Conservation (phyloP, 2,113 vertebrate genomes). For the Epinephelus lanceolatus region DNA sequence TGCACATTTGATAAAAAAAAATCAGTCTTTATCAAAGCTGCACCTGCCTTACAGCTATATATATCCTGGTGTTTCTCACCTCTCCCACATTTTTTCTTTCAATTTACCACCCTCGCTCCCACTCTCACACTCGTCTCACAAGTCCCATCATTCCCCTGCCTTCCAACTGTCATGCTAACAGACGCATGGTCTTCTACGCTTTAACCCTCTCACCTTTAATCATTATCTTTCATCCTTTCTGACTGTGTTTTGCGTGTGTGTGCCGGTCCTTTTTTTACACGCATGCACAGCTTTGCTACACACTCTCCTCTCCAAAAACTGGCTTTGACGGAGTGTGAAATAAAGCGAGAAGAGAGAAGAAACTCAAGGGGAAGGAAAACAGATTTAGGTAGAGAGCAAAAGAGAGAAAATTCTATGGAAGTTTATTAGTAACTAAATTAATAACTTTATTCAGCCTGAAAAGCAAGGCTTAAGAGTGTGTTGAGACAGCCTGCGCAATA, state of each 20-base stretch:
- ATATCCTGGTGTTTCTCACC: conserved; percentile 61
- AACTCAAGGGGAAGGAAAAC: not conserved
- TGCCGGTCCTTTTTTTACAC: not conserved
- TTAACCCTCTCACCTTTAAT: conserved; percentile 49
- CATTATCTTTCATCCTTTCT: conserved; percentile 31
- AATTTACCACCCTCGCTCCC: conserved; percentile 56
- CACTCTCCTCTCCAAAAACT: not conserved
- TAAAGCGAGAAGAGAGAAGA: not conserved
- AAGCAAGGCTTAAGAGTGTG: not conserved
- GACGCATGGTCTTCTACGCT: not conserved
- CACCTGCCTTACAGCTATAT: conserved; percentile 53
- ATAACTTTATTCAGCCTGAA: not conserved
- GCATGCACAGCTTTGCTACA: not conserved
- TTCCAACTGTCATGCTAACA: conserved; percentile 49
- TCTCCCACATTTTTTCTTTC: conserved; percentile 55
- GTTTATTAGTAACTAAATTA: not conserved
- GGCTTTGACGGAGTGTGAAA: conserved; percentile 10
- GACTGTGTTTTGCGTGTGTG: not conserved
- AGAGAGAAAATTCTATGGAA: not conserved
- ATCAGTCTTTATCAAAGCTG: conserved; percentile 33
- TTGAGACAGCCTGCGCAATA: not conserved
- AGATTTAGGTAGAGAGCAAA: not conserved
- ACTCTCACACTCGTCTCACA: conserved; percentile 48
- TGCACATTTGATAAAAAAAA: conserved; percentile 23
- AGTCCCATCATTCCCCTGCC: conserved; percentile 30